Evolutionary conservation across 2,113 vertebrate species (phyloP).

Genomic region (Ophthalmolycus amberensis): DNA sequence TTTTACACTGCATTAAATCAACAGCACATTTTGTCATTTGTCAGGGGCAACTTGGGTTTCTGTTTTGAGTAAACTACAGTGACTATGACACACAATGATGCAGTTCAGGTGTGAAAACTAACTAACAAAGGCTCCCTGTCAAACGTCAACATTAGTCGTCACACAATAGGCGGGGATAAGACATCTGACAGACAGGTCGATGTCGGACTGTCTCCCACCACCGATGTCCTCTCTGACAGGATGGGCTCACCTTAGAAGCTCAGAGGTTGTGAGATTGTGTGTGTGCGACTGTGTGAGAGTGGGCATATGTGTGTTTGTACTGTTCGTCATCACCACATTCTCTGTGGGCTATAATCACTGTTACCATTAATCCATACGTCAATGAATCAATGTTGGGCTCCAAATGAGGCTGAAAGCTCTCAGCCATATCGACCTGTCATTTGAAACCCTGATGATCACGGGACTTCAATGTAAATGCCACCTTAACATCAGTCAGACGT

Average conservation of each 20-base stretch:
- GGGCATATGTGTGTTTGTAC: constrained; percentile 38
- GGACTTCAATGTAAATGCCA: constrained; percentile 72
- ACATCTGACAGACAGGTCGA: constrained; percentile 68
- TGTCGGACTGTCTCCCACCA: constrained; percentile 61
- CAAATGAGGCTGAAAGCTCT: constrained; percentile 73
- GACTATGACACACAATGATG: neutral
- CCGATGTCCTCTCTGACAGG: constrained; percentile 46
- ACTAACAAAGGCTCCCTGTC: neutral
- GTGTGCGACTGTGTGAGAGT: constrained; percentile 1
- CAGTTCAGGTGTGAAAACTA: neutral
- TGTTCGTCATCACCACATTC: constrained; percentile 66
- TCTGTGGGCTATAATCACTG: constrained; percentile 66
- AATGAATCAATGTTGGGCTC: constrained; percentile 69
- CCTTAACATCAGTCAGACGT: constrained; percentile 65
- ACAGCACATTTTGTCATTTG: neutral
- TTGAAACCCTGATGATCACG: constrained; percentile 74
- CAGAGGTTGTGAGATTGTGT: constrained; percentile 58
- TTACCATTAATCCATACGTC: constrained; percentile 77
- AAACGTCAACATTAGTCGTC: neutral
- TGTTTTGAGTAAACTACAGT: neutral
- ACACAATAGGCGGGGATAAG: constrained; percentile 30
- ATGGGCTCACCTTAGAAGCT: constrained; percentile 44
- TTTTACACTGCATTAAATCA: constrained; percentile 9
- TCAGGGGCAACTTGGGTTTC: neutral
- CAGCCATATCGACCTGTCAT: constrained; percentile 78